Base-by-base conservation (phyloP, 2,888 invertebrate genomes). In the Hemaris fuciformis region DNA sequence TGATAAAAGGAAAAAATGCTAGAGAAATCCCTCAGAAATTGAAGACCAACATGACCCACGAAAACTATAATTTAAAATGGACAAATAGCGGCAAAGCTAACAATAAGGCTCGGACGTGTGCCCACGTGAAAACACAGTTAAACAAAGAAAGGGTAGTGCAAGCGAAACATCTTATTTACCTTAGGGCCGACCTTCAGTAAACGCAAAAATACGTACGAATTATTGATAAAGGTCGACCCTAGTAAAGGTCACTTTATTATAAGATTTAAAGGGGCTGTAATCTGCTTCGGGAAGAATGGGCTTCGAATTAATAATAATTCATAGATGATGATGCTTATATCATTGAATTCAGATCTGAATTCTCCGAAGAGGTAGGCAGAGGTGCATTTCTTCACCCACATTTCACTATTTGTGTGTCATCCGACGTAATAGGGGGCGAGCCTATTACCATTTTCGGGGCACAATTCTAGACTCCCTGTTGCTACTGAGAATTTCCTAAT, bases 151-250 rank as follows among this genome's bases (percentile, higher is more conserved):
- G 13, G 31, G 15, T 1, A 38, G 13, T 53, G 31, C 53, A 53
- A 4, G 27, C 27, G 53, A 27, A 53, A 53, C 27, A 15, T 38
- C 2, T 18, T 31, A 18, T 53, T 53, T 53, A 53, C 53, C 18
- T 53, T 18, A 27, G 27, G 31, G 53, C 8, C 18, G 10, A 53
- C 53, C 18, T 23, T 46, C 23, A 46, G n/a, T n/a, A n/a, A n/a
- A 25, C 48, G 31, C 31, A 53, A 53, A 53, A 53, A 53, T 31
- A 53, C 45, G 13, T 45, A 45, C 31, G 53, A 53, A 31, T 53
- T 46, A 46, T 46, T 31, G 53, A 27, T 27, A 53, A 53, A 53
- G 53, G 31, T 53, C 31, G 31, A 27, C 27, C 1, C 7, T 6
- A 25, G 2, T 10, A 53, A 53, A 31, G 53, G 53, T 53, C 31